These are phyloP conservation scores for Cnemophilus loriae DNA, from an alignment of 2,113 vertebrate species.

Conservation along the genomic window DNA sequence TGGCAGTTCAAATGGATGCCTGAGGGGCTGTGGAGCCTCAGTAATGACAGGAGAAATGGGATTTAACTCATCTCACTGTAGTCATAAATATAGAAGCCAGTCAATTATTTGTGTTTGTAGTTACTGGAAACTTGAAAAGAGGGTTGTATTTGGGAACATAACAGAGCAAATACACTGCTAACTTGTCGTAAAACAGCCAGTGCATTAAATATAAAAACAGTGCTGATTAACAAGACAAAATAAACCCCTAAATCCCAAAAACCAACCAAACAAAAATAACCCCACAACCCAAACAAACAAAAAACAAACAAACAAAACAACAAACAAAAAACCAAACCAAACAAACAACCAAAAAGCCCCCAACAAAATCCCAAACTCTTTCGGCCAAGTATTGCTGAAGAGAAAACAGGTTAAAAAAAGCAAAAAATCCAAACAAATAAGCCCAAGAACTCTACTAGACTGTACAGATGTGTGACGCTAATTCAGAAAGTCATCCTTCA, in stretches of 20 bases:
- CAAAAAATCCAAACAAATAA: background rate
- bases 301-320: background rate
- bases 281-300: background rate
- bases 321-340: background rate
- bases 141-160: background rate
- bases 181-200: background rate
- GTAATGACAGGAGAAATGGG: background rate
- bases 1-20: background rate
- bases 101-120: background rate
- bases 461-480: fast-evolving
- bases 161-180: background rate
- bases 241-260: too few relatives aligned
- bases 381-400: background rate
- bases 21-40: background rate
- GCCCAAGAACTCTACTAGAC: background rate
- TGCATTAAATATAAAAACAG: background rate
- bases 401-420: background rate
- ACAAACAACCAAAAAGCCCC: background rate
- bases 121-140: background rate
- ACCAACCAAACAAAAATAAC: background rate
- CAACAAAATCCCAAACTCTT: fast-evolving
- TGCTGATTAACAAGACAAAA: background rate
- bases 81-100: background rate
- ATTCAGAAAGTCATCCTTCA: background rate
- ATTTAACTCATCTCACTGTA: background rate